These are phyloP conservation scores for Sceliomorpha sp. DNA, from an alignment of 2,888 invertebrate genomes.

Conservation along the genomic window DNA sequence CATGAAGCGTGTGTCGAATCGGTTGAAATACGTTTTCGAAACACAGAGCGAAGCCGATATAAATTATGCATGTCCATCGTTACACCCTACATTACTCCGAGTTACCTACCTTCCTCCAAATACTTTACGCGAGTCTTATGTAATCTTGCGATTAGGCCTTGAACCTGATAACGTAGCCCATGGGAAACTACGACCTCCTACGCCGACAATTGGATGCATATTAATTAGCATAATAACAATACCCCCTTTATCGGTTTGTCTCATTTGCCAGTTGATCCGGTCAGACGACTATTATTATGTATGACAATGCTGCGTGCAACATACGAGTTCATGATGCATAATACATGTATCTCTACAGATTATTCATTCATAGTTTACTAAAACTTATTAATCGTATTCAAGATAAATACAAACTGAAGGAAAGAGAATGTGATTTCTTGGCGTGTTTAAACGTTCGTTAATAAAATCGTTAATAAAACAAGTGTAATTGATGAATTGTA, in stretches of 20 bases:
- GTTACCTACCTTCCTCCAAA: constrained; percentile 16
- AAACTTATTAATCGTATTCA: no score
- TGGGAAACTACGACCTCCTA: constrained; percentile 1
- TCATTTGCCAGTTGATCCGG: constrained; percentile 19
- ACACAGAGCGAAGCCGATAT: not conserved
- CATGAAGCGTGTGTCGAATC: not conserved
- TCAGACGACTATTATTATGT: constrained; percentile 12
- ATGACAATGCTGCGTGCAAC: constrained; percentile 14
- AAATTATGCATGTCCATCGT: constrained; percentile 10
- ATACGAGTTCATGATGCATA: constrained; percentile 4
- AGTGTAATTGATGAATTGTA: no score
- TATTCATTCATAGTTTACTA: no score
- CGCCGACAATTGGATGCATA: constrained; percentile 12
- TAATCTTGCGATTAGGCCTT: constrained; percentile 19
- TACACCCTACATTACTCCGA: no score
- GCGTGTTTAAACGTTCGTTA: no score
- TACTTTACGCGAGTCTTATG: constrained; percentile 11
- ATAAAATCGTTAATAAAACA: no score
- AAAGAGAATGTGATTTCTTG: no score
- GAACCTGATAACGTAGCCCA: constrained; percentile 11
- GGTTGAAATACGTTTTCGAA: constrained; percentile 1
- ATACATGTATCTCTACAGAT: no score
- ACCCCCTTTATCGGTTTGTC: constrained; percentile 24
- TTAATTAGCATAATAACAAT: constrained; percentile 19
- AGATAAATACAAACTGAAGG: no score